phyloP scores from a whole-genome alignment of 2,113 vertebrate genomes.

The Pachycephala philippinensis region DNA sequence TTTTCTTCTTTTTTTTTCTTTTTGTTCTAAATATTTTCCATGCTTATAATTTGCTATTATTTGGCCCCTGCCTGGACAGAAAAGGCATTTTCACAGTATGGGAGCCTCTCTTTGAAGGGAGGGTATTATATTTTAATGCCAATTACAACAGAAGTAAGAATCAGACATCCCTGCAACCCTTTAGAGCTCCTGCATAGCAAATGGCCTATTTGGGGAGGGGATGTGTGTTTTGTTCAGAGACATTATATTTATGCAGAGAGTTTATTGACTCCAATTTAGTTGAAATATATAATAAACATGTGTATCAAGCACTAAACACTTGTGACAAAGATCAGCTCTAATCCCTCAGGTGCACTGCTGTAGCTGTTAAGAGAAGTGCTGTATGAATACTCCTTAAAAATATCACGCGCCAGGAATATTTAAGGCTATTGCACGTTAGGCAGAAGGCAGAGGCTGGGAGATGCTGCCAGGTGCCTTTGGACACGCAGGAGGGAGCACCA shows the following conservation, averaged over 20 bases:
- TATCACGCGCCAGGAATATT: not conserved
- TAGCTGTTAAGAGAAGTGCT: not conserved
- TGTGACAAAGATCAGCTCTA: conserved; percentile 35
- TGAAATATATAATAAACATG: conserved; percentile 51
- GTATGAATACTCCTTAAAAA: not conserved
- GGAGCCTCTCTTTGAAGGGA: conserved; percentile 13
- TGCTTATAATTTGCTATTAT: conserved; percentile 61
- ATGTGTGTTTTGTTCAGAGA: conserved; percentile 20
- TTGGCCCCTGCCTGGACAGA: conserved; percentile 44
- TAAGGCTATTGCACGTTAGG: not conserved
- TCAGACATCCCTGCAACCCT: conserved; percentile 3
- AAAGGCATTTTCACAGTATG: conserved; percentile 57
- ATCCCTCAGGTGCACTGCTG: not conserved
- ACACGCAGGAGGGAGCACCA: rapidly evolving
- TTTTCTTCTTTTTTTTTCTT: not conserved
- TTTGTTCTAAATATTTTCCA: conserved; percentile 55
- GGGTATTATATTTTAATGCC: conserved; percentile 36
- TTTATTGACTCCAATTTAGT: conserved; percentile 51
- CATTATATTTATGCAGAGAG: conserved; percentile 53
- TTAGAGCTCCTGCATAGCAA: conserved; percentile 22
- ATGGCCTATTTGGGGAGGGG: conserved; percentile 24
- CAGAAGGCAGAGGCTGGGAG: not conserved
- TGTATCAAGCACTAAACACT: conserved; percentile 31
- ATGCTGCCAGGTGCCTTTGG: not conserved
- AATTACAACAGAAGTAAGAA: conserved; percentile 50